Percentiles rank a stretch among this genome's conserved stretches.
These are phyloP conservation scores for Tragelaphus scriptus DNA, from an alignment of 2,113 vertebrate genomes.

Conservation along the genomic window DNA sequence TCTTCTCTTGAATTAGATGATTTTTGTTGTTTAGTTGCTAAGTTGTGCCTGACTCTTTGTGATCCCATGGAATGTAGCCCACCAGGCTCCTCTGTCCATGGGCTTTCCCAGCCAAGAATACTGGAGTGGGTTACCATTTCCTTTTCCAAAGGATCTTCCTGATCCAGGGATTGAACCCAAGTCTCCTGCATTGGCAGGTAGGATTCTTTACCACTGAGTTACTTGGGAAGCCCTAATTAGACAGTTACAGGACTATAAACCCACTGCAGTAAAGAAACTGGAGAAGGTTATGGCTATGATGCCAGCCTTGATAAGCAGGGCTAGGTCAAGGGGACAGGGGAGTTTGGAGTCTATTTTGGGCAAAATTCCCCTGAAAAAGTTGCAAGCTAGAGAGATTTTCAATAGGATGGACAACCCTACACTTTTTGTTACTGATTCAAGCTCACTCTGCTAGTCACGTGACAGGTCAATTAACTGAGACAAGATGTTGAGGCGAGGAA, in stretches of 20 bases:
- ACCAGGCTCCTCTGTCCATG: background rate
- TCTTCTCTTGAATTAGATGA: background rate
- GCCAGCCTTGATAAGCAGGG: background rate
- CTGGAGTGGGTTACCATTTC: background rate
- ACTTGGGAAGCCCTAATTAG: background rate
- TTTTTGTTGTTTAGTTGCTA: background rate
- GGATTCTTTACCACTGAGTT: background rate
- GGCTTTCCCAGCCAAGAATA: background rate
- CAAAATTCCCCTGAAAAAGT: background rate
- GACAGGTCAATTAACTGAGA: background rate
- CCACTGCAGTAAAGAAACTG: background rate
- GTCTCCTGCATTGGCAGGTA: background rate
- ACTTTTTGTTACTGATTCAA: background rate
- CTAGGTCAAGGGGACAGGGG: too few species aligned
- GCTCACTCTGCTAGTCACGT: background rate
- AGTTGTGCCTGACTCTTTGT: background rate
- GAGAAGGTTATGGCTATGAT: background rate
- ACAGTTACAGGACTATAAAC: background rate
- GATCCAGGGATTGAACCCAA: background rate
- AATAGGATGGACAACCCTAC: background rate
- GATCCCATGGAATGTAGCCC: background rate
- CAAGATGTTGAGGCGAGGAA: background rate
- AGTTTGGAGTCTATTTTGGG: background rate
- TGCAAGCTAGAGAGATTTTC: background rate
- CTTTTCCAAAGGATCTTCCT: background rate